phyloP scores from a whole-genome alignment of 30 jellyfish, hydroid and myxozoan genomes.

The Pseudorhiza aurosa region DNA sequence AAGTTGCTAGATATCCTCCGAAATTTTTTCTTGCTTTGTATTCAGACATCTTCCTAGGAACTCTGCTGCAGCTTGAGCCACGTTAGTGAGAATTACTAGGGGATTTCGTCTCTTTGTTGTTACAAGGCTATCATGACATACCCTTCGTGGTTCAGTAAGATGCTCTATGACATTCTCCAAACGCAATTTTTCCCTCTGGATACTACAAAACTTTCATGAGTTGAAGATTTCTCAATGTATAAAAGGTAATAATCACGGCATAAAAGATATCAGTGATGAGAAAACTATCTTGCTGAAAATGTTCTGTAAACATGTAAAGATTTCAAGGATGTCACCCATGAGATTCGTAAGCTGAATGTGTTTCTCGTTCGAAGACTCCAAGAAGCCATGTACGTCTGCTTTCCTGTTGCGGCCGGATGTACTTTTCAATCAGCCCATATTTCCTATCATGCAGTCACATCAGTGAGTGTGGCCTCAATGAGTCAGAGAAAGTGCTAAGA shows the following conservation, averaged over 20 bases:
- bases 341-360: background rate
- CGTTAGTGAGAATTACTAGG: constrained; percentile 55
- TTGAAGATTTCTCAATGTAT: constrained; percentile 1
- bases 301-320: constrained; percentile 24
- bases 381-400: background rate
- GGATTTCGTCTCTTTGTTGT: constrained; percentile 25
- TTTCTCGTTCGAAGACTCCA: constrained; percentile 40
- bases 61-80: constrained; percentile 46
- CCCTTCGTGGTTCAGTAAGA: constrained; percentile 37
- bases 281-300: background rate
- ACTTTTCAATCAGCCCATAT: background rate
- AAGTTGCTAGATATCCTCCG: constrained; percentile 33
- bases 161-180: constrained; percentile 43
- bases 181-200: background rate
- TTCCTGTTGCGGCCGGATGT: background rate
- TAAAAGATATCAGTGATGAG: background rate
- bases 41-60: constrained; percentile 31
- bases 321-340: constrained; percentile 59
- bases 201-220: background rate
- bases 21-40: constrained; percentile 37
- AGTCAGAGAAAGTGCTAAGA: background rate
- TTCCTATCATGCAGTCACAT: background rate
- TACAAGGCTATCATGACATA: constrained; percentile 1
- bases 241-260: background rate
- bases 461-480: constrained; percentile 8